Evolutionary conservation across 2,797 vertebrate genomes (phyloP).

Genomic region (Sternarchorhynchus goeldii): DNA sequence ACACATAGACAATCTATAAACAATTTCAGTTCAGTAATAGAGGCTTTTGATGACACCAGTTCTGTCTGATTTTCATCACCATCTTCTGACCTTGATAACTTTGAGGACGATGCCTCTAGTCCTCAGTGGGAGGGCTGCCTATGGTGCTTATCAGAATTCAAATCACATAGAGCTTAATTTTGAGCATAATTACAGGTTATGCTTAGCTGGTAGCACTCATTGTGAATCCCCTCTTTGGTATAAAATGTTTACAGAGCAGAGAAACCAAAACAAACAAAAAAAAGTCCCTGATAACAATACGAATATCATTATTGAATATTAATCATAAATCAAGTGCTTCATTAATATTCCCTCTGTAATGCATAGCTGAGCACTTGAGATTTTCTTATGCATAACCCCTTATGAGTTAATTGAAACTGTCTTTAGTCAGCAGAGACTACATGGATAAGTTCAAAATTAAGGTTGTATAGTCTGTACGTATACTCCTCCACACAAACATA

Average conservation of each 20-base stretch:
- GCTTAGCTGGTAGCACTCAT: conserved; percentile 45
- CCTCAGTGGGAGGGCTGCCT: conserved; percentile 26
- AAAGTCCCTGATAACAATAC: conserved; percentile 6
- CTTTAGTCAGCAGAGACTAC: no score
- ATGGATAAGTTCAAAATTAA: not conserved
- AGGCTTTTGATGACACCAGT: not conserved
- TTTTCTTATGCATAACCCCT: not conserved
- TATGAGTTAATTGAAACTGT: conserved; percentile 2
- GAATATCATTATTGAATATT: conserved; percentile 34
- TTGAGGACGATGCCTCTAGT: conserved; percentile 38
- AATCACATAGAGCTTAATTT: conserved; percentile 51
- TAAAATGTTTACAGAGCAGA: conserved; percentile 43
- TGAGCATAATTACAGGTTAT: conserved; percentile 54
- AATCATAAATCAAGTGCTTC: conserved; percentile 32
- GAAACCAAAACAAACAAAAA: conserved; percentile 10
- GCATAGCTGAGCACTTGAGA: not conserved
- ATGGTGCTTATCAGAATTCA: conserved; percentile 47
- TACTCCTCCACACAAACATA: not conserved
- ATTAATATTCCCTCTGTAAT: conserved; percentile 2
- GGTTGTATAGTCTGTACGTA: not conserved
- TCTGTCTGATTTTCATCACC: conserved; percentile 36
- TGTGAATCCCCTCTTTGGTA: conserved; percentile 41
- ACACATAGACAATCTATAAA: conserved; percentile 33
- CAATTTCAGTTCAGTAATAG: conserved; percentile 16
- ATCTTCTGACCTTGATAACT: conserved; percentile 43